phyloP scores from a whole-genome alignment of 2,888 invertebrate species.

The Anorthoa munda region DNA sequence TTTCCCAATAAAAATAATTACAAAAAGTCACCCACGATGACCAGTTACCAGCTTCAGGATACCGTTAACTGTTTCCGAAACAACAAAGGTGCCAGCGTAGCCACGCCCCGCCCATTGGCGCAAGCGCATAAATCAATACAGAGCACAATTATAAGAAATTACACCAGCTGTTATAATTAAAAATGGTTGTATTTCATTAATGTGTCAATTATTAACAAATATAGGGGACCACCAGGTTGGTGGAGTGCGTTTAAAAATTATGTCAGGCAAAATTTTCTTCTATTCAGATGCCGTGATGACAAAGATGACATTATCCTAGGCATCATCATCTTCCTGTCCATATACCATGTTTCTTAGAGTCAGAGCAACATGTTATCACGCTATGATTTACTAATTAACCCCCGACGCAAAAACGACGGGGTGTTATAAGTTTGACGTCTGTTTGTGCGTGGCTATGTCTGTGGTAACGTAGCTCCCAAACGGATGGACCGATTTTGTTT shows the following conservation, averaged over 20 bases:
- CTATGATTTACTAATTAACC: no score
- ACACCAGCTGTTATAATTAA: slow-evolving; percentile 83
- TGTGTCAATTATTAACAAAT: slow-evolving; percentile 86
- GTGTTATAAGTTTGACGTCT: no score
- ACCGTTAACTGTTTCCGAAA: slow-evolving; percentile 79
- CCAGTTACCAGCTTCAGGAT: slow-evolving; percentile 51
- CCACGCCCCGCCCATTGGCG: slow-evolving; percentile 76
- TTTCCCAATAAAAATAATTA: slow-evolving; percentile 48
- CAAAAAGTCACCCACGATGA: slow-evolving; percentile 51
- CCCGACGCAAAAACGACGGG: no score
- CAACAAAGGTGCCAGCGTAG: slow-evolving; percentile 82
- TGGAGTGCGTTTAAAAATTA: slow-evolving; percentile 10
- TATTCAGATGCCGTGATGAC: not conserved
- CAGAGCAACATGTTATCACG: no score
- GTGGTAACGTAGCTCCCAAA: no score
- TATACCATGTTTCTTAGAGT: no score
- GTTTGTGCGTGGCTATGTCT: no score
- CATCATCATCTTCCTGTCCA: no score
- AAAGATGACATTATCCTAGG: no score
- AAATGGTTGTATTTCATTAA: slow-evolving; percentile 81
- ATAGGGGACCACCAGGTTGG: slow-evolving; percentile 82
- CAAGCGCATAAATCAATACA: slow-evolving; percentile 84
- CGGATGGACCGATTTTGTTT: no score
- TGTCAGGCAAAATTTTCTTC: not conserved
- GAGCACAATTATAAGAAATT: slow-evolving; percentile 87